Evolutionary conservation across 2,888 invertebrate genomes (phyloP).

Genomic region (Halictus ligatus): DNA sequence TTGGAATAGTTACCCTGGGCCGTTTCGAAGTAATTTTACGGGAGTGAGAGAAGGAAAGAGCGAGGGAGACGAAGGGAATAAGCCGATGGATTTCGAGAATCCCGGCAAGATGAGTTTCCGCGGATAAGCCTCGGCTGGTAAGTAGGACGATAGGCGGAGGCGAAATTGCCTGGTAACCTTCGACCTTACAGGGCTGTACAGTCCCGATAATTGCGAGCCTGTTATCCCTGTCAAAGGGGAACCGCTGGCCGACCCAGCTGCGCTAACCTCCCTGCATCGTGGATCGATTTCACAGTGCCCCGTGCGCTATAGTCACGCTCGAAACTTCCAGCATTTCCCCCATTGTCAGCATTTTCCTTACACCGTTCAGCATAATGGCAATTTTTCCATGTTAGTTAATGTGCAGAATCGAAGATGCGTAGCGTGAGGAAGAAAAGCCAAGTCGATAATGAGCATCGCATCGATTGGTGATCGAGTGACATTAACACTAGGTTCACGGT

Average conservation of each 20-base stretch:
- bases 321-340: neutral
- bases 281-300: slow-evolving; percentile 44
- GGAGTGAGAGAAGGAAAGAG: neutral
- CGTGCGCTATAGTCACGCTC: neutral
- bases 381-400: neutral
- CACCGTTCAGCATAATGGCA: neutral
- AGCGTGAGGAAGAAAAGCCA: too few species aligned
- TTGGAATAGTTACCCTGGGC: slow-evolving; percentile 2
- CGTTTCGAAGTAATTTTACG: slow-evolving; percentile 20
- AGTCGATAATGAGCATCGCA: neutral
- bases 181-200: slow-evolving; percentile 70
- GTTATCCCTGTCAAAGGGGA: slow-evolving; percentile 70
- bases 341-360: neutral
- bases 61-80: neutral
- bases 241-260: slow-evolving; percentile 49
- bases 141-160: slow-evolving; percentile 74
- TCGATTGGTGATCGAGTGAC: too few species aligned
- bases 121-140: slow-evolving; percentile 70
- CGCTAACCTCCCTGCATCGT: slow-evolving; percentile 38
- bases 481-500: too few species aligned
- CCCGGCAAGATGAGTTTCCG: slow-evolving; percentile 69
- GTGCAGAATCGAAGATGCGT: neutral
- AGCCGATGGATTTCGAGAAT: slow-evolving; percentile 57
- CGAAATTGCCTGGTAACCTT: slow-evolving; percentile 79
- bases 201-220: slow-evolving; percentile 76